Evolutionary conservation across 1,140 invertebrate species (phyloP), one percentile per base, ranked within the genome.

Genomic region (Micrasema minimum): DNA sequence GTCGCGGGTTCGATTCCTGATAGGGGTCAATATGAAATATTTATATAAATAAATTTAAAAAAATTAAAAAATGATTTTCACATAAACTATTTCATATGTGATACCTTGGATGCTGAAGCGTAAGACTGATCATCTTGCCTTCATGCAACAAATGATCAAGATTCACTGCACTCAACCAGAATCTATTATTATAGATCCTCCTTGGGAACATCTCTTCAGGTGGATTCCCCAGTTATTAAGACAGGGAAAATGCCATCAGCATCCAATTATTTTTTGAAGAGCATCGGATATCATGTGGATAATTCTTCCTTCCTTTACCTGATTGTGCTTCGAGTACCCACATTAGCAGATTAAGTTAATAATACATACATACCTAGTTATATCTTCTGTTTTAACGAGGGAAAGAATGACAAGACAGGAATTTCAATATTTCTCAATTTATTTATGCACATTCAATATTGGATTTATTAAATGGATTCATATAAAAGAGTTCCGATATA

Each of bases 401-500:
- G n/a, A n/a, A n/a, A n/a, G 18, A 45, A 45, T 45, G 26, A 22
- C 18, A 51, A 18, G 20, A 5, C 50, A 26, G 14, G 45, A n/a
- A 23, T 18, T 64, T 43, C 5, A 68, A 57, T 57, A 46, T 68
- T 59, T 68, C 53, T 69, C 67, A 37, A 50, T 69, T 69, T 69
- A 69, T 72, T 69, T 37, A 72, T 57, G 46, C 71, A 72, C 71
- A 72, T 69, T 72, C 37, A 68, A 69, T 72, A 35, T 65, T 50
- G 45, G 69, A 69, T 68, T 37, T 72, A 51, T 70, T 45, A 65
- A 53, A 72, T 43, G 55, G 71, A 65, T 69, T 72, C 71, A 72
- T 72, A 72, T 59, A 72, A 69, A 72, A 72, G 71, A 72, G 22
- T 69, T 70, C 31, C 59, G 51, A 72, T 62, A 66, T 65, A 72